These are phyloP conservation scores for Platycercus adscitus DNA, from an alignment of 2,113 vertebrate species.

Conservation along the genomic window DNA sequence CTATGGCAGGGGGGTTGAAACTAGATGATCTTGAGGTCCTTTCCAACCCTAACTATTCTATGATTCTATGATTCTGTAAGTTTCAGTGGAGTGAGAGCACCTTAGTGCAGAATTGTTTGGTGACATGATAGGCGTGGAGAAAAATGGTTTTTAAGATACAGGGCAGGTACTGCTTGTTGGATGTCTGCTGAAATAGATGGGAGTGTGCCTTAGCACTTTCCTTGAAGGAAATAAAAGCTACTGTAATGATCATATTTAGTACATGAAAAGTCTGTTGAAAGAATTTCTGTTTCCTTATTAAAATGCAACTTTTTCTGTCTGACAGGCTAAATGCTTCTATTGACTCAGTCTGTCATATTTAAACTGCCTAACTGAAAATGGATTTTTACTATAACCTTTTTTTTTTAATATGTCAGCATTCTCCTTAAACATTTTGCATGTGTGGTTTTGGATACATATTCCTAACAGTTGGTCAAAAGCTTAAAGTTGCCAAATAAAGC, in stretches of 20 bases:
- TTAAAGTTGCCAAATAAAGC: background rate
- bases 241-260: background rate
- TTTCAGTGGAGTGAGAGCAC: background rate
- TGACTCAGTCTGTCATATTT: conserved; percentile 50
- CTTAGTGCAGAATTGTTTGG: background rate
- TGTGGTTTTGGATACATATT: background rate
- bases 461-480: background rate
- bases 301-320: conserved; percentile 9
- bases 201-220: background rate
- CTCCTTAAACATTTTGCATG: background rate
- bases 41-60: too few relatives aligned
- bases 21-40: too few relatives aligned
- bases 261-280: background rate
- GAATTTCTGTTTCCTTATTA: conserved; percentile 28
- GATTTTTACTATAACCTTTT: conserved; percentile 43
- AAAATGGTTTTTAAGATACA: background rate
- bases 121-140: background rate
- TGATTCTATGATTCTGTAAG: background rate
- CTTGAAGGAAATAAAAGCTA: conserved; percentile 50
- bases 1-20: too few relatives aligned
- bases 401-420: conserved; percentile 24
- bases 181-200: background rate
- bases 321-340: conserved; percentile 17
- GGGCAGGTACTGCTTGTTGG: background rate
- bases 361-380: conserved; percentile 50